Conservation (phyloP, 2,113 vertebrate genomes). For the Accipiter cooperii region DNA sequence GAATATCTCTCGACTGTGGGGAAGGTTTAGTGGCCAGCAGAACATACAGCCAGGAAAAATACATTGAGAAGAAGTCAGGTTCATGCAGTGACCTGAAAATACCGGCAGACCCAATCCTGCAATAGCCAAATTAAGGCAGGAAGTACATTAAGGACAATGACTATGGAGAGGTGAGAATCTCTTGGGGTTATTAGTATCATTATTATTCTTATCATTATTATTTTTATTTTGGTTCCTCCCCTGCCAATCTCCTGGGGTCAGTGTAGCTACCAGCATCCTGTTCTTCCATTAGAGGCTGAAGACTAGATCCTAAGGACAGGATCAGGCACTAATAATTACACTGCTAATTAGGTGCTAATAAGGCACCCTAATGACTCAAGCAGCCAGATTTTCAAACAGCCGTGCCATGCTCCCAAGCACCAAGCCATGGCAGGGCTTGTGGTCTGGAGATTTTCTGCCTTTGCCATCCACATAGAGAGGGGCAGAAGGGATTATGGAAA, state of each 20-base stretch:
- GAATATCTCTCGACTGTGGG: fast-evolving
- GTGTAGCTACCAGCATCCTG: neutral
- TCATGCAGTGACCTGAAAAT: neutral
- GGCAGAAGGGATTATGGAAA: neutral
- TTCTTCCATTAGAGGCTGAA: neutral
- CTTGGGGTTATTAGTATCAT: neutral
- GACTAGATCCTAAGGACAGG: neutral
- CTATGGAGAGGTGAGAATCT: neutral
- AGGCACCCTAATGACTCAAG: neutral
- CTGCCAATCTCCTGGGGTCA: neutral
- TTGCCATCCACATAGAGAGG: neutral
- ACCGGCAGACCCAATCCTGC: neutral
- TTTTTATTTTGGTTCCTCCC: neutral
- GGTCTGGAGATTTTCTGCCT: neutral
- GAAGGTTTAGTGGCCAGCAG: neutral
- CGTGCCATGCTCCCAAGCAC: neutral
- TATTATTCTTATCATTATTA: neutral
- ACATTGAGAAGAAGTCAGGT: neutral
- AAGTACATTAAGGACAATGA: neutral
- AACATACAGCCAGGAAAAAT: neutral
- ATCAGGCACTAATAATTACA: neutral
- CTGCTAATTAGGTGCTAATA: neutral
- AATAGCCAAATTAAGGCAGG: neutral
- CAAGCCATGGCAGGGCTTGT: no score
- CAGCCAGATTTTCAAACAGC: neutral